phyloP scores from a whole-genome alignment of 2,888 invertebrate genomes.

The Teleiodes luculella region DNA sequence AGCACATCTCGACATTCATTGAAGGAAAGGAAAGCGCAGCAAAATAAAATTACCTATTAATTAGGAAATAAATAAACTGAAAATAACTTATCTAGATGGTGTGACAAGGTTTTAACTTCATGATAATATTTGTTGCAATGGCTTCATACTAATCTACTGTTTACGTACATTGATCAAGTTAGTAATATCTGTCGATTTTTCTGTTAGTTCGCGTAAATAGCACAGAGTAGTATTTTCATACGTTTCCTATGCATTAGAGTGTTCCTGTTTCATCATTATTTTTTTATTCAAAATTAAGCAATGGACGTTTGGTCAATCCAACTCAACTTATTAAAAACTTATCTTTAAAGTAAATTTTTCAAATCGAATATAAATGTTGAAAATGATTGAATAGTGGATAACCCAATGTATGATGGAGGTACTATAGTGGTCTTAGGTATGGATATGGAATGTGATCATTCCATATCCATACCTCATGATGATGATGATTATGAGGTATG shows the following conservation, averaged over 20 bases:
- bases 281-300: no score
- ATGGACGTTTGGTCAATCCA: no score
- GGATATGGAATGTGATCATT: no score
- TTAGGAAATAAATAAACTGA: background rate
- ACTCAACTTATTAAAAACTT: no score
- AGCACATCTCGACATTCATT: background rate
- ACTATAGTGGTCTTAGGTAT: slow-evolving; percentile 3
- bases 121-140: background rate
- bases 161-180: slow-evolving; percentile 6
- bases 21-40: background rate
- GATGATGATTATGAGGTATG: no score
- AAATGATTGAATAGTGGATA: background rate
- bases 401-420: slow-evolving; percentile 24
- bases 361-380: background rate
- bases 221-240: background rate
- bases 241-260: background rate
- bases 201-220: background rate
- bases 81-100: background rate
- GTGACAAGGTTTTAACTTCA: slow-evolving; percentile 1
- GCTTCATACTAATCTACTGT: background rate
- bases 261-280: no score
- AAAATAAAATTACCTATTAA: background rate
- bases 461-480: no score
- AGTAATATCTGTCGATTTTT: slow-evolving; percentile 4
- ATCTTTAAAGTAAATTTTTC: no score